Evolutionary conservation across 1,140 invertebrate genomes (phyloP).

Genomic region (Macrosteles quadrilineatus): DNA sequence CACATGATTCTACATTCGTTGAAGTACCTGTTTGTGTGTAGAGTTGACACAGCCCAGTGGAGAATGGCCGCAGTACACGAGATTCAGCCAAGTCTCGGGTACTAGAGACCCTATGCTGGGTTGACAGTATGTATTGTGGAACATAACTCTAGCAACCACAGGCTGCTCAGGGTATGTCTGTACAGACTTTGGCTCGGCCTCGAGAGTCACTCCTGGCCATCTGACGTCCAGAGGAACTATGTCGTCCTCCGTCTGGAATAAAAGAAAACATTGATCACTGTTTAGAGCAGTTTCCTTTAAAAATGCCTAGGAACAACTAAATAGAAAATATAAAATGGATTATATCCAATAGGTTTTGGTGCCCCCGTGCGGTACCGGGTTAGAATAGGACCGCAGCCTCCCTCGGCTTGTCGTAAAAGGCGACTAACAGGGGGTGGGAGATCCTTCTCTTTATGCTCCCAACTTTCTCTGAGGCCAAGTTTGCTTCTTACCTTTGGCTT

Average conservation of each 20-base stretch:
- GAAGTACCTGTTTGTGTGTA: slow-evolving; percentile 54
- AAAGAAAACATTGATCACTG: no score
- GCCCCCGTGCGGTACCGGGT: no score
- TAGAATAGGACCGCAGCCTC: no score
- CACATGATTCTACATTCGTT: slow-evolving; percentile 33
- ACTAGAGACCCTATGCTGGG: slow-evolving; percentile 58
- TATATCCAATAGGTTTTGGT: no score
- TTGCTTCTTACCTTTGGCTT: no score
- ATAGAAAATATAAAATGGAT: no score
- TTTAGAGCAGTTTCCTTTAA: no score
- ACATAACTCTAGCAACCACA: slow-evolving; percentile 69
- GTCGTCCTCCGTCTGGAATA: slow-evolving; percentile 31
- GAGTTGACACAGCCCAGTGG: slow-evolving; percentile 53
- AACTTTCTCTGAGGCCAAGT: no score
- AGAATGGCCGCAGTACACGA: slow-evolving; percentile 74
- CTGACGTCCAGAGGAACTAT: slow-evolving; percentile 69
- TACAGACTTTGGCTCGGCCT: slow-evolving; percentile 69
- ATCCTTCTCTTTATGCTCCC: no score
- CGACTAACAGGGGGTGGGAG: no score
- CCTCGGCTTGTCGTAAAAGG: no score
- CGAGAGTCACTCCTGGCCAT: slow-evolving; percentile 72
- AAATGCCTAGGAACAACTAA: no score
- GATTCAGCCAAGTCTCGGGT: slow-evolving; percentile 70
- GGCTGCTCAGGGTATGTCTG: slow-evolving; percentile 74
- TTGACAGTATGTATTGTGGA: slow-evolving; percentile 56